Base-by-base conservation (phyloP, 2,113 vertebrate species). In the Phasianus colchicus region DNA sequence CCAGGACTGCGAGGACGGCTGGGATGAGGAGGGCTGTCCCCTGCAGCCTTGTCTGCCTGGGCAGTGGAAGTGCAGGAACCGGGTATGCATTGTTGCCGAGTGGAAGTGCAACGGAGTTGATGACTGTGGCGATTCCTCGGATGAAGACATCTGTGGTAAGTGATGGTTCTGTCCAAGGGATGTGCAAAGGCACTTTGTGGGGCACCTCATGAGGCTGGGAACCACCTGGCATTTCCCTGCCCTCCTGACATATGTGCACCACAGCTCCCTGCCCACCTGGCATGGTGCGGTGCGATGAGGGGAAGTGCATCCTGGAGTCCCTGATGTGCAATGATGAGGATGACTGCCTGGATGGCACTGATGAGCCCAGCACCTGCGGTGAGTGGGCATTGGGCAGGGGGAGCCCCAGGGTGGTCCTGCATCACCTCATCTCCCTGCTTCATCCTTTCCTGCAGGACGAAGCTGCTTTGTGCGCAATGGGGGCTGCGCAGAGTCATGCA, bases 51-150 rank as follows among this genome's bases (percentile, higher is more conserved):
- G 99, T 78, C 86, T 98, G 71, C 91, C 92, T 0, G 97, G 97
- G 8, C 99, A 99, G 90, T 99, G 98, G 99, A 98, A 95, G n/a
- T 99, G 99, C 93, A 91, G 60, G 82, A 99, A 99, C 94, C 61
- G 72, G 75, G 95, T 97, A 24, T 99, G 99, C 73, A 94, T 99
- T 86, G 97, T 98, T 9, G 98, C 98, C 21, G 96, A 98, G 11
- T 99, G 98, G 99, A 98, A 98, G 96, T 99, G 99, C 22, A 98
- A 99, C 0, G 98, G 98, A 6, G 93, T 98, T 20, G 96, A 99
- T 2, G 98, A 99, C 96, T 99, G 99, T 11, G 98, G 98, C 0
- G 99, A 99, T 89, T 96, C 96, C 47, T 99, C 99, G 0, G 99
- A 99, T 22, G 99, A 99, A 94, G 98, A 98, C 1, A 6, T 80